Percentiles rank a stretch among this genome's conserved stretches.
Evolutionary conservation across 2,888 invertebrate species (phyloP).

Genomic region (Morinoia aosen): DNA sequence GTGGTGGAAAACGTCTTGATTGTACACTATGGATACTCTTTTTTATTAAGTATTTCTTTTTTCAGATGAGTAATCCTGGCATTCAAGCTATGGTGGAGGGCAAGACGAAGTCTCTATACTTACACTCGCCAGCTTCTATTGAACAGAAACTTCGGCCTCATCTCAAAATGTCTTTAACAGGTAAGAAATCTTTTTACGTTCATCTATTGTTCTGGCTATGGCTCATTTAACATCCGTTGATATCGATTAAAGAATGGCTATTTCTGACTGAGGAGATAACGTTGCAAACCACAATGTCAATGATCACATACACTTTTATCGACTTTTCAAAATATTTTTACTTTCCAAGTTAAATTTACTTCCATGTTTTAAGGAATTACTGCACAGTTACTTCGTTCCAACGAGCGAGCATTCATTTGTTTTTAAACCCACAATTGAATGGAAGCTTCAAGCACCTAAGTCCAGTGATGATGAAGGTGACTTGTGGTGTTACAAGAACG

Average conservation of each 20-base stretch:
- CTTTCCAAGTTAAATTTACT: too few relatives aligned
- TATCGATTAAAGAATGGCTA: background rate
- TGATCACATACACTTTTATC: background rate
- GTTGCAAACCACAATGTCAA: background rate
- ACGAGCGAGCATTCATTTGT: too few relatives aligned
- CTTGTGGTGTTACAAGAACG: too few relatives aligned
- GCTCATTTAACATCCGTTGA: background rate
- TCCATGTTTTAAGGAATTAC: too few relatives aligned
- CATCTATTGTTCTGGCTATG: background rate
- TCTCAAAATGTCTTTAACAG: constrained; percentile 84
- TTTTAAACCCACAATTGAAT: too few relatives aligned
- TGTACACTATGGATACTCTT: background rate
- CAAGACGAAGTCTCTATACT: constrained; percentile 92
- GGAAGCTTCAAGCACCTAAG: too few relatives aligned
- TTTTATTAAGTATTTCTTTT: background rate
- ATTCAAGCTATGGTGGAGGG: constrained; percentile 87
- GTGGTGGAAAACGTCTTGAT: too few relatives aligned
- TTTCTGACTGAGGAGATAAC: background rate
- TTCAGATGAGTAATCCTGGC: constrained; percentile 77
- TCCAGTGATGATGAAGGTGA: too few relatives aligned
- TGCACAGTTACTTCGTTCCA: too few relatives aligned
- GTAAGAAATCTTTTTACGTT: constrained; percentile 69
- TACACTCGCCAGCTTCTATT: constrained; percentile 91
- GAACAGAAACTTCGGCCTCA: constrained; percentile 91
- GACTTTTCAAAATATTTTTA: background rate